Percentiles rank a stretch among this genome's conserved stretches.
These are phyloP conservation scores for Tolypeutes matacus DNA, from an alignment of 2,797 vertebrate genomes.

Conservation along the genomic window DNA sequence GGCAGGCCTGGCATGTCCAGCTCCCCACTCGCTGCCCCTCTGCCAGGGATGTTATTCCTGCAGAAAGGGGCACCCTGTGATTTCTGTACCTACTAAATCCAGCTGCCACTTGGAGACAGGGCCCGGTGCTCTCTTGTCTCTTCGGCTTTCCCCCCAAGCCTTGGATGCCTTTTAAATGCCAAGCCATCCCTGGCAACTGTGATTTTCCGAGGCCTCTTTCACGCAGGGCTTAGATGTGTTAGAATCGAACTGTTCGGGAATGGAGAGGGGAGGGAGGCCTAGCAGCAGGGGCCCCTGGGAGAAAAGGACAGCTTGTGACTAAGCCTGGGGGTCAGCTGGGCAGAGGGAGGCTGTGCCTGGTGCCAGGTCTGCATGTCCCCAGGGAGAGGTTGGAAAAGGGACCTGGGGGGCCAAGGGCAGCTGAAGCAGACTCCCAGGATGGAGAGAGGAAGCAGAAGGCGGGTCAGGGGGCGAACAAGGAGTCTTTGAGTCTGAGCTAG, in stretches of 20 bases:
- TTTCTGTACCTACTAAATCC: slow-evolving; percentile 18
- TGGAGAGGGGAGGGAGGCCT: neutral
- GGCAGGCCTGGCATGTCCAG: slow-evolving; percentile 55
- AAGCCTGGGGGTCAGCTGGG: neutral
- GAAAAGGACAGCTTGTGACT: neutral
- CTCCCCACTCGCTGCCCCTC: neutral
- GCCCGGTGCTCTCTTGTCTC: slow-evolving; percentile 74
- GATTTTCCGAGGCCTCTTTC: slow-evolving; percentile 70
- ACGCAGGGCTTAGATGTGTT: slow-evolving; percentile 15
- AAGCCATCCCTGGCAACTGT: slow-evolving; percentile 62
- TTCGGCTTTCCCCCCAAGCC: neutral
- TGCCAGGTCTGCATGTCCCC: neutral
- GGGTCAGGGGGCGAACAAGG: neutral
- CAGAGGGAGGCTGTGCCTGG: neutral
- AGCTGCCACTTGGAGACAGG: slow-evolving; percentile 68
- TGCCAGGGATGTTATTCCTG: neutral
- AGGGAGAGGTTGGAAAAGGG: neutral
- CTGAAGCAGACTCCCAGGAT: neutral
- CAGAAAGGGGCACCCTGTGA: neutral
- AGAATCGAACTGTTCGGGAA: neutral
- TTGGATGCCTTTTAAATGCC: slow-evolving; percentile 70
- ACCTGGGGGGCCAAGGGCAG: neutral
- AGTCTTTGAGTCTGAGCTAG: neutral
- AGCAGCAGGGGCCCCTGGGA: neutral
- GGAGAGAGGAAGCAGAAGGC: neutral